Percentiles rank a stretch among this genome's conserved stretches.
phyloP scores from a whole-genome alignment of 2,797 vertebrate genomes.

The Falco rusticolus region DNA sequence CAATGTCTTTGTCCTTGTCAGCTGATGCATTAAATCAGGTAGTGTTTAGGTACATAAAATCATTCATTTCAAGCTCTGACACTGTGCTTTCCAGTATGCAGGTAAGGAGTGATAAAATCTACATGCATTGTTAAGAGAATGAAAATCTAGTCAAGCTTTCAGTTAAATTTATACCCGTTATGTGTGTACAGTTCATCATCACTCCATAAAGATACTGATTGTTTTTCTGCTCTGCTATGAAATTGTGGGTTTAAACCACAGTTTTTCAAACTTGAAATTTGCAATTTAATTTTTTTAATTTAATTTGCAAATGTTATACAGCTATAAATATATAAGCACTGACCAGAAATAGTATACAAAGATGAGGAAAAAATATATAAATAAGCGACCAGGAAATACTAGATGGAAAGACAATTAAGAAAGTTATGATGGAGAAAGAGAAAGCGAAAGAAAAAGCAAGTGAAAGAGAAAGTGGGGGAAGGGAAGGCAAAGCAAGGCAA shows the following conservation, averaged over 20 bases:
- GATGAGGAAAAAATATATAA: not conserved
- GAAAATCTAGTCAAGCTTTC: not conserved
- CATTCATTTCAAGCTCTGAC: slow-evolving; percentile 17
- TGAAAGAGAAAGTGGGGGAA: not conserved
- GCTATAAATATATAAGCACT: not conserved
- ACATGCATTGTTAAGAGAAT: not conserved
- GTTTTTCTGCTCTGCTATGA: not conserved
- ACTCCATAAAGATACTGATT: not conserved
- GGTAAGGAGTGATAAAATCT: slow-evolving; percentile 12
- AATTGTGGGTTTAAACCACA: not conserved
- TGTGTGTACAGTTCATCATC: not conserved
- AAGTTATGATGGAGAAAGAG: not conserved
- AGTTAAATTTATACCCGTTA: not conserved
- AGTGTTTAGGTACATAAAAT: slow-evolving; percentile 41
- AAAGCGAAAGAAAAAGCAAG: slow-evolving; percentile 8
- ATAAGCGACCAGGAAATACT: not conserved
- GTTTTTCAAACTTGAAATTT: not conserved
- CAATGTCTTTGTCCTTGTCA: slow-evolving; percentile 64
- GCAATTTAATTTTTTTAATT: not conserved
- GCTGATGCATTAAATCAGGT: slow-evolving; percentile 61
- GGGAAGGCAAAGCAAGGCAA: not conserved
- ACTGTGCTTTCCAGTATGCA: not conserved
- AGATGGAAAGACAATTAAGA: not conserved
- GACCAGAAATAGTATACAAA: not conserved
- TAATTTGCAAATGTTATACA: not conserved